Conservation (phyloP, 2,797 vertebrate genomes). For the Chaetophractus vellerosus region DNA sequence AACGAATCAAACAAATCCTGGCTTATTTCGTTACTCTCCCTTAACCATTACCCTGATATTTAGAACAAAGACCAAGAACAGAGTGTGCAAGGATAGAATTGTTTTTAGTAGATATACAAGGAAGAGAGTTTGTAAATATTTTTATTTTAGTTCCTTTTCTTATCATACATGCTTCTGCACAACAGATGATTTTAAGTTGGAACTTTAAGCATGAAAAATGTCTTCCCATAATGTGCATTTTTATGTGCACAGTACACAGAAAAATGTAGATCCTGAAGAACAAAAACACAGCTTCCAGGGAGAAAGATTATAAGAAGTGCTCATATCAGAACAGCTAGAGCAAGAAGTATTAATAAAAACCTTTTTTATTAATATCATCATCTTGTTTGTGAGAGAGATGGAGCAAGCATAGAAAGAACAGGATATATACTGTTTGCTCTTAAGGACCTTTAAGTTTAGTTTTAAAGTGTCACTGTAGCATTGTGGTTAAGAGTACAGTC, state of each 20-base stretch:
- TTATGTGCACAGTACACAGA: conserved; percentile 77
- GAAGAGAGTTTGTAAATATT: conserved; percentile 71
- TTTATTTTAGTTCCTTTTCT: conserved; percentile 71
- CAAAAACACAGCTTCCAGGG: conserved; percentile 61
- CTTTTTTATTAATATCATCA: conserved; percentile 66
- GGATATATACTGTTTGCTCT: not conserved
- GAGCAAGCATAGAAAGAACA: conserved; percentile 25
- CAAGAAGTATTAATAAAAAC: conserved; percentile 60
- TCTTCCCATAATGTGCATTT: conserved; percentile 70
- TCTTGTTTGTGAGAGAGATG: conserved; percentile 48
- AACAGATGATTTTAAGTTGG: conserved; percentile 73
- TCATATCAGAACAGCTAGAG: conserved; percentile 55
- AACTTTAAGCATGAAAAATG: conserved; percentile 80
- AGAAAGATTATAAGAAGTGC: conserved; percentile 76
- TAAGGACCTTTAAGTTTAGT: conserved; percentile 62
- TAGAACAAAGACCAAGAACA: conserved; percentile 76
- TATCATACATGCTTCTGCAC: conserved; percentile 52
- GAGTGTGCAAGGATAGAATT: conserved; percentile 62
- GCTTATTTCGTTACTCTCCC: conserved; percentile 57
- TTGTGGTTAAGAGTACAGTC: conserved; percentile 30
- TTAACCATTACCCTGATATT: conserved; percentile 76
- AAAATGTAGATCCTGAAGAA: conserved; percentile 65
- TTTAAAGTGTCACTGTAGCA: conserved; percentile 34
- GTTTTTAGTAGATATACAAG: conserved; percentile 66
- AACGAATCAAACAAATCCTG: conserved; percentile 66